phyloP scores from a whole-genome alignment of 1,140 invertebrate species.

The Megalopta genalis region DNA sequence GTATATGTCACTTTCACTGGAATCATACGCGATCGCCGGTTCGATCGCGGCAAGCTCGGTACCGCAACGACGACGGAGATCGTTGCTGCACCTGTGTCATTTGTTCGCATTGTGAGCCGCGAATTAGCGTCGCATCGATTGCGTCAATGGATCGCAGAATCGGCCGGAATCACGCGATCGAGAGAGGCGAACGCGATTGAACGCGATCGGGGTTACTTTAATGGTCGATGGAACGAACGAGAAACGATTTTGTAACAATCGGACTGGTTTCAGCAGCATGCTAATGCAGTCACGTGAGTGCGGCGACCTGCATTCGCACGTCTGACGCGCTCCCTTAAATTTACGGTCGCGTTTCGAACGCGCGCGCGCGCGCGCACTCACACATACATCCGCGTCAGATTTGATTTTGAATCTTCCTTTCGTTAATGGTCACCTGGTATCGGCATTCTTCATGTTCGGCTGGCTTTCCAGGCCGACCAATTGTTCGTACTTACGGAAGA shows the following conservation, averaged over 20 bases:
- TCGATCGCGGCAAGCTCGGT: constrained; percentile 12
- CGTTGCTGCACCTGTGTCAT: constrained; percentile 27
- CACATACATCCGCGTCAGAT: too few relatives aligned
- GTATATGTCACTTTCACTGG: constrained; percentile 71
- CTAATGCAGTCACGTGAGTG: constrained; percentile 34
- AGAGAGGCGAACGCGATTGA: background rate
- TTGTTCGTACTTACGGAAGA: constrained; percentile 68
- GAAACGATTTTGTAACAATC: constrained; percentile 17
- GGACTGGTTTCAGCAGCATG: constrained; percentile 2
- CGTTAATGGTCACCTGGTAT: constrained; percentile 35
- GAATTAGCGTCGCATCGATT: background rate
- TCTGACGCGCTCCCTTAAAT: constrained; percentile 23
- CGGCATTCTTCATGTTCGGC: constrained; percentile 66
- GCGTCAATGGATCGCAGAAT: background rate
- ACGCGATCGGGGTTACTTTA: background rate
- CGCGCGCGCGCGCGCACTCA: background rate
- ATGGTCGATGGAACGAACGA: constrained; percentile 5
- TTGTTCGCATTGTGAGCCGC: constrained; percentile 12
- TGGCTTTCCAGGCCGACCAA: constrained; percentile 70
- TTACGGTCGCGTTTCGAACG: background rate
- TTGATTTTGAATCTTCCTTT: background rate
- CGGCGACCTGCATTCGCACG: constrained; percentile 30
- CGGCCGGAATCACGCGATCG: constrained; percentile 7
- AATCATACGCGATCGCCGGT: constrained; percentile 28
- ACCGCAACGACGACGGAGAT: constrained; percentile 8